Evolutionary conservation across 2,888 invertebrate genomes (phyloP).

Genomic region (Minunthozetes semirufus): DNA sequence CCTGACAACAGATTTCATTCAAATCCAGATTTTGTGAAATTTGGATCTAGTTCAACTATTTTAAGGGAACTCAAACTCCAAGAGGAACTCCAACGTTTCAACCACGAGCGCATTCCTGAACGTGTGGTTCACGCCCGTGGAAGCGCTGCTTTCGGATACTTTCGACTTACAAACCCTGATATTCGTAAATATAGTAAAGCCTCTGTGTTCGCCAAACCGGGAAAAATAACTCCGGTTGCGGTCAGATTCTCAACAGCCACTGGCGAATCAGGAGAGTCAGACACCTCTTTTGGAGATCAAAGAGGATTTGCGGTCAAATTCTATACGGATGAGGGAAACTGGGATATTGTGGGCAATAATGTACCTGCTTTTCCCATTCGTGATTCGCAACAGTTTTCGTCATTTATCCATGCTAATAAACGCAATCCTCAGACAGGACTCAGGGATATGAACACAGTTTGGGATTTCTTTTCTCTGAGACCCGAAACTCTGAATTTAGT

Average conservation of each 20-base stretch:
- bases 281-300: slow-evolving; percentile 74
- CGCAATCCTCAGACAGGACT: slow-evolving; percentile 75
- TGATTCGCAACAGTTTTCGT: slow-evolving; percentile 82
- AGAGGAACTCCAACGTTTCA: slow-evolving; percentile 55
- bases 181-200: slow-evolving; percentile 71
- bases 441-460: slow-evolving; percentile 89
- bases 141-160: slow-evolving; percentile 75
- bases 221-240: slow-evolving; percentile 70
- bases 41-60: too few species aligned
- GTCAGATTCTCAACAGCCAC: slow-evolving; percentile 71
- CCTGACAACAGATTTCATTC: too few species aligned
- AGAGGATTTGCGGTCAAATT: slow-evolving; percentile 89
- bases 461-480: slow-evolving; percentile 84
- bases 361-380: slow-evolving; percentile 87
- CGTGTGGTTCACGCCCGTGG: slow-evolving; percentile 95
- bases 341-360: slow-evolving; percentile 85
- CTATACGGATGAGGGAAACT: slow-evolving; percentile 78
- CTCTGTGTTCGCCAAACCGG: slow-evolving; percentile 65
- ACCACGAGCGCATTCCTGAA: slow-evolving; percentile 85
- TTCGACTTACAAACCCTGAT: slow-evolving; percentile 73
- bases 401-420: slow-evolving; percentile 94
- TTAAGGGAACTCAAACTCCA: too few species aligned
- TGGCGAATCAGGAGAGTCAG: slow-evolving; percentile 83
- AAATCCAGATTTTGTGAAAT: too few species aligned
- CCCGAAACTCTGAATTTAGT: slow-evolving; percentile 80